Percentiles rank a stretch among this genome's conserved stretches.
Evolutionary conservation across 2,113 vertebrate genomes (phyloP).

Genomic region (Origma solitaria): DNA sequence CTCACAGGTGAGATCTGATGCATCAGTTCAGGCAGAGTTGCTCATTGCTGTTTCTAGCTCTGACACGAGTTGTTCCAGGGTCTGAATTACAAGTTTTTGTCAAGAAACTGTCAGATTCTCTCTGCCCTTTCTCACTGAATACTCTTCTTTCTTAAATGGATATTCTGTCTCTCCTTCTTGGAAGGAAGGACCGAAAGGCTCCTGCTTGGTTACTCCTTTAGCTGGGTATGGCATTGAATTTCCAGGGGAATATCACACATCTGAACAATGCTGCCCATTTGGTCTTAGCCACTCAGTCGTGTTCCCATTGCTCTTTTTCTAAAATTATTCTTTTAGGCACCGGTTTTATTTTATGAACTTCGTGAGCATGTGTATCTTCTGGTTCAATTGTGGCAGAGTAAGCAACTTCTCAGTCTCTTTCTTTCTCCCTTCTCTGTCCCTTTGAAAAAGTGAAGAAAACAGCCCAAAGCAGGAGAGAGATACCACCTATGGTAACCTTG

Average conservation of each 20-base stretch:
- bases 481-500: background rate
- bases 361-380: background rate
- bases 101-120: background rate
- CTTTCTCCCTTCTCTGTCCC: background rate
- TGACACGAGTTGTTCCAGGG: background rate
- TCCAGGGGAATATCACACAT: background rate
- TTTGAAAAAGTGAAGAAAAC: background rate
- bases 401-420: background rate
- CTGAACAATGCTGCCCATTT: background rate
- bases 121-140: background rate
- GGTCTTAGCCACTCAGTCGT: background rate
- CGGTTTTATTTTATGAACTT: background rate
- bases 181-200: background rate
- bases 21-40: background rate
- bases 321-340: background rate
- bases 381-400: background rate
- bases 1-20: slow-evolving; percentile 76
- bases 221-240: background rate
- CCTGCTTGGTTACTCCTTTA: background rate
- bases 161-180: background rate
- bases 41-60: background rate
- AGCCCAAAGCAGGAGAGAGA: background rate
- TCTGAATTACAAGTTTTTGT: background rate
- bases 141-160: background rate
- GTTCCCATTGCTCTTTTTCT: background rate